phyloP scores from a whole-genome alignment of 1,140 invertebrate species.

The Cotesia typhae region DNA sequence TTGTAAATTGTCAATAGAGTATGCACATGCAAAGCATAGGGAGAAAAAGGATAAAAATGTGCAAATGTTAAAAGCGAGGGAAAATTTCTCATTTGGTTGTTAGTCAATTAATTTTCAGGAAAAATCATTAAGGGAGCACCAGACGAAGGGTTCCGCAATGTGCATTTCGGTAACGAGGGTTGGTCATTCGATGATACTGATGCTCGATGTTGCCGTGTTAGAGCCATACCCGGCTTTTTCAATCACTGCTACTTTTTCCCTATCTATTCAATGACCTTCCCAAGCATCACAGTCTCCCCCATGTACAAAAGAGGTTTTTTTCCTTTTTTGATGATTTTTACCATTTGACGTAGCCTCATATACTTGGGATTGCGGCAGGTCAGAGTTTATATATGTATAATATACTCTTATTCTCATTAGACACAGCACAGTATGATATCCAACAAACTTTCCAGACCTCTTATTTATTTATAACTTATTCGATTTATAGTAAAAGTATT shows the following conservation, averaged over 20 bases:
- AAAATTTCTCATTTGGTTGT: conserved; percentile 58
- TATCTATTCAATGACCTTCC: conserved; percentile 62
- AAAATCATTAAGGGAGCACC: conserved; percentile 58
- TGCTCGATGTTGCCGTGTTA: background rate
- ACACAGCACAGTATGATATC: background rate
- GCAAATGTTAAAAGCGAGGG: conserved; percentile 28
- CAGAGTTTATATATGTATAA: conserved; percentile 39
- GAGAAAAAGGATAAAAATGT: conserved; percentile 29
- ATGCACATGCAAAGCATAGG: conserved; percentile 8
- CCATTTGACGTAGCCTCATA: background rate
- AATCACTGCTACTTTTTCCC: conserved; percentile 64
- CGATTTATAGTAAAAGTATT: no score
- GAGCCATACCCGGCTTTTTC: conserved; percentile 59
- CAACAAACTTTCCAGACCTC: background rate
- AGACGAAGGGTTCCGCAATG: conserved; percentile 33
- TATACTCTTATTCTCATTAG: background rate
- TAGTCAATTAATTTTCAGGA: conserved; percentile 67
- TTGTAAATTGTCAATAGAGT: conserved; percentile 20
- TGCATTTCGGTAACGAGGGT: conserved; percentile 25
- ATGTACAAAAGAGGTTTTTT: conserved; percentile 28
- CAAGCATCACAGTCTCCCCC: conserved; percentile 46
- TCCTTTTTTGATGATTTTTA: conserved; percentile 21
- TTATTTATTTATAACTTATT: no score
- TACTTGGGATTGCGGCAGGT: conserved; percentile 58
- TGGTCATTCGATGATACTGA: conserved; percentile 64